Percentiles rank a stretch among this genome's conserved stretches.
These are phyloP conservation scores for Chromis chromis DNA, from an alignment of 2,797 vertebrate species.

Conservation along the genomic window DNA sequence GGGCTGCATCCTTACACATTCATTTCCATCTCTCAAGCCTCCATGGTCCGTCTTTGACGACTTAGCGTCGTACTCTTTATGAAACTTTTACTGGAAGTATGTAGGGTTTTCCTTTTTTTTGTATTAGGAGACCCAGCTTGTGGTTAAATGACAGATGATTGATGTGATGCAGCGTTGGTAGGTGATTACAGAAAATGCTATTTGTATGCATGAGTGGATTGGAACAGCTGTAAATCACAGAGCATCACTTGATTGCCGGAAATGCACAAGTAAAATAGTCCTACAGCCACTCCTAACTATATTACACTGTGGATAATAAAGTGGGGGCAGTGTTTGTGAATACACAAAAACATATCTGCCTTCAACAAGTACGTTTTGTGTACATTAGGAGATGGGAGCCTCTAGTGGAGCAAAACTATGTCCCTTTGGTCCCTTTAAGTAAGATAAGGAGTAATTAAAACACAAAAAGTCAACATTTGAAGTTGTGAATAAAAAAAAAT, in stretches of 20 bases:
- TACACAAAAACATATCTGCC: background rate
- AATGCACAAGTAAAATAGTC: background rate
- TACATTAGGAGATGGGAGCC: background rate
- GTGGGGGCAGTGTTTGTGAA: background rate
- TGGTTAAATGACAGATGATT: background rate
- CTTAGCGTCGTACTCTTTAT: background rate
- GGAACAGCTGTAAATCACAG: conserved; percentile 2
- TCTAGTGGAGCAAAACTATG: no score
- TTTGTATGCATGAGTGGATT: background rate
- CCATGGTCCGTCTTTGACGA: background rate
- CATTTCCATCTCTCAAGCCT: background rate
- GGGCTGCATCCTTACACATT: background rate
- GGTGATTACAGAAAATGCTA: background rate
- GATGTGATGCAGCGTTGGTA: background rate
- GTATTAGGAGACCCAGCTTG: background rate
- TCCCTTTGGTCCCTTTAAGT: background rate
- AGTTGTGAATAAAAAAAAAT: background rate
- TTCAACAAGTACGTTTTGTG: background rate
- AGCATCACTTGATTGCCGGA: background rate
- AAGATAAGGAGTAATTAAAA: background rate
- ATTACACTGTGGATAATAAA: background rate
- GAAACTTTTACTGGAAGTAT: background rate
- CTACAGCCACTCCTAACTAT: no score
- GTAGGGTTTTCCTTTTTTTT: background rate
- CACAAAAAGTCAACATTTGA: background rate